These are phyloP conservation scores for Egretta garzetta DNA, from an alignment of 2,113 vertebrate species.

Conservation along the genomic window DNA sequence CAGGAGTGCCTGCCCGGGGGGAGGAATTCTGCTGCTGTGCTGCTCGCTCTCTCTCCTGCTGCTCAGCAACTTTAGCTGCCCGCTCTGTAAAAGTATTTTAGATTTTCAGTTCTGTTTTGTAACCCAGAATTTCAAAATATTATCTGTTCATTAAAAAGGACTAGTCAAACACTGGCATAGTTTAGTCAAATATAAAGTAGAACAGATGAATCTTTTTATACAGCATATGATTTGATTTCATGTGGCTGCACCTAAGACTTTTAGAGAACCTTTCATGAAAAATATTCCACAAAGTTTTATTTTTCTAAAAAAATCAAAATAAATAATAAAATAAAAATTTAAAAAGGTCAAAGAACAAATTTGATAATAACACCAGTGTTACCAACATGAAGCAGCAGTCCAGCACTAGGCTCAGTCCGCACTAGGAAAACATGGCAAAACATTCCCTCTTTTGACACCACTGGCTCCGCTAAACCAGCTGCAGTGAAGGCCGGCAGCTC, in stretches of 20 bases:
- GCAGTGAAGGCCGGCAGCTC: neutral
- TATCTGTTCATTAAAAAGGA: conserved; percentile 84
- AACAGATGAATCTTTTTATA: conserved; percentile 75
- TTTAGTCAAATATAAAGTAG: conserved; percentile 79
- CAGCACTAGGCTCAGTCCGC: conserved; percentile 2
- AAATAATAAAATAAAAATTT: conserved; percentile 31
- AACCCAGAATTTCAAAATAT: conserved; percentile 84
- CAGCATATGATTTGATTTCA: conserved; percentile 74
- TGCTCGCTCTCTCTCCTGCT: conserved; percentile 97
- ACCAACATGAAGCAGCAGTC: conserved; percentile 67
- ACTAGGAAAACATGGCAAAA: conserved; percentile 24
- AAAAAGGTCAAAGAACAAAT: conserved; percentile 73
- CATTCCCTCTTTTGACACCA: conserved; percentile 12
- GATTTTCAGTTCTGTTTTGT: conserved; percentile 86
- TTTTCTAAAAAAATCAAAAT: neutral
- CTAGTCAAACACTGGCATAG: conserved; percentile 82
- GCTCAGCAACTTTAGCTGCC: conserved; percentile 99
- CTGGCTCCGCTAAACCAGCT: conserved; percentile 36
- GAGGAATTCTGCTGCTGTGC: conserved; percentile 90
- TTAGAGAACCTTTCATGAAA: conserved; percentile 74
- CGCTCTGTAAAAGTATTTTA: conserved; percentile 92
- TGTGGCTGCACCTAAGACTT: conserved; percentile 73
- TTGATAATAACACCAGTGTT: conserved; percentile 75
- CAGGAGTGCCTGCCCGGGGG: conserved; percentile 97
- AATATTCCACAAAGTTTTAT: conserved; percentile 73